A percentile compares a stretch with the other conserved stretches of the same genome.
Evolutionary conservation across 1,140 invertebrate species (phyloP).

Genomic region (Lasioglossum baleicum): DNA sequence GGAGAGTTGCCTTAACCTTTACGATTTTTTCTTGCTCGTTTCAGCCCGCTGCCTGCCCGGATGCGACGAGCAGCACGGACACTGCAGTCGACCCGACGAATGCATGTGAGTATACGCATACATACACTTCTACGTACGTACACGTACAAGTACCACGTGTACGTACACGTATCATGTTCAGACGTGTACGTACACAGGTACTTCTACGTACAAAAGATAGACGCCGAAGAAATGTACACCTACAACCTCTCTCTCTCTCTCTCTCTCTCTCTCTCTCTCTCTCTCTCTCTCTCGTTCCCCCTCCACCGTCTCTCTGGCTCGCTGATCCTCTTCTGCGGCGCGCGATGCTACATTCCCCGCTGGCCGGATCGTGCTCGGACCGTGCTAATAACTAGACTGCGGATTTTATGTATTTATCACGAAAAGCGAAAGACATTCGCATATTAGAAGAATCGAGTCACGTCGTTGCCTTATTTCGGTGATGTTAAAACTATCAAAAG

Average conservation of each 20-base stretch:
- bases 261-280: no score
- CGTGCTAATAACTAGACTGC: no score
- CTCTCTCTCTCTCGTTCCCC: not conserved
- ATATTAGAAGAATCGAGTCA: no score
- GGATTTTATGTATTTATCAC: no score
- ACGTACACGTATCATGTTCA: not conserved
- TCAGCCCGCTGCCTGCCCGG: conserved; percentile 94
- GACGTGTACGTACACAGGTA: no score
- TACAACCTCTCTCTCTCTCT: no score
- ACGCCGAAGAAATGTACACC: conserved; percentile 12
- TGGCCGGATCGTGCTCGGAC: no score
- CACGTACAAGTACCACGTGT: conserved; percentile 6
- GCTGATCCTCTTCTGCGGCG: not conserved
- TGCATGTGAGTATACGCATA: conserved; percentile 91
- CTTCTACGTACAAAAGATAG: conserved; percentile 9
- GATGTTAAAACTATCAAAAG: no score
- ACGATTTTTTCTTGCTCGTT: conserved; percentile 83
- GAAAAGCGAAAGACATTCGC: no score
- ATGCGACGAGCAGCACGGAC: conserved; percentile 93
- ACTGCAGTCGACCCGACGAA: conserved; percentile 94
- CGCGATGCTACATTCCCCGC: conserved; percentile 14
- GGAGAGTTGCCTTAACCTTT: conserved; percentile 76
- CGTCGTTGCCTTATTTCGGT: no score
- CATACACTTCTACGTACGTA: conserved; percentile 16
- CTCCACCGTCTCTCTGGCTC: not conserved